Evolutionary conservation across 2,888 invertebrate species (phyloP).

Genomic region (Bimastos eiseni): DNA sequence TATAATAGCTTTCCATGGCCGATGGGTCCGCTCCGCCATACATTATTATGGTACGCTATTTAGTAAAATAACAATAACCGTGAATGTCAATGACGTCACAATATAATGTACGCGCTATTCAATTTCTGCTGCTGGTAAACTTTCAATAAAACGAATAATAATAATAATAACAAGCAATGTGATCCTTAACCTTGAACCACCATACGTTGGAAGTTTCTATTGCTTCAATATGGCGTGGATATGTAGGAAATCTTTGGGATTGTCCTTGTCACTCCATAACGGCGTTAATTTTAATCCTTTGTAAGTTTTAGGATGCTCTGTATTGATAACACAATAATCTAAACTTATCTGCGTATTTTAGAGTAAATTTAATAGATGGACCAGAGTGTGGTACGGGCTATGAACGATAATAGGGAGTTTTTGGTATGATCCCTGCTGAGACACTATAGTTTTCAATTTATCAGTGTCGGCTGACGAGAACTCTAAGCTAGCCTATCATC

Average conservation of each 20-base stretch:
- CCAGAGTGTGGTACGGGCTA: not conserved
- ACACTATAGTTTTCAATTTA: not conserved
- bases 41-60: too few relatives aligned
- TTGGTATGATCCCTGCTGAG: not conserved
- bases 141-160: too few relatives aligned
- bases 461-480: too few relatives aligned
- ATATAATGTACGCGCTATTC: too few relatives aligned
- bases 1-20: too few relatives aligned
- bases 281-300: not conserved
- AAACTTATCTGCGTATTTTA: not conserved
- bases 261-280: not conserved
- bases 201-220: not conserved
- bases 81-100: too few relatives aligned
- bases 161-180: too few relatives aligned
- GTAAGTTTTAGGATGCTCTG: not conserved
- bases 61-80: too few relatives aligned
- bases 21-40: too few relatives aligned
- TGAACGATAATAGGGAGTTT: not conserved
- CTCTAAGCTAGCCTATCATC: too few relatives aligned
- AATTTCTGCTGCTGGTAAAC: too few relatives aligned
- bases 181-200: too few relatives aligned
- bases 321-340: not conserved
- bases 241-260: not conserved
- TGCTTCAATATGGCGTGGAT: not conserved
- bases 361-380: not conserved